These are phyloP conservation scores for Psilanteris sp. DNA, from an alignment of 1,140 invertebrate genomes.

Conservation along the genomic window DNA sequence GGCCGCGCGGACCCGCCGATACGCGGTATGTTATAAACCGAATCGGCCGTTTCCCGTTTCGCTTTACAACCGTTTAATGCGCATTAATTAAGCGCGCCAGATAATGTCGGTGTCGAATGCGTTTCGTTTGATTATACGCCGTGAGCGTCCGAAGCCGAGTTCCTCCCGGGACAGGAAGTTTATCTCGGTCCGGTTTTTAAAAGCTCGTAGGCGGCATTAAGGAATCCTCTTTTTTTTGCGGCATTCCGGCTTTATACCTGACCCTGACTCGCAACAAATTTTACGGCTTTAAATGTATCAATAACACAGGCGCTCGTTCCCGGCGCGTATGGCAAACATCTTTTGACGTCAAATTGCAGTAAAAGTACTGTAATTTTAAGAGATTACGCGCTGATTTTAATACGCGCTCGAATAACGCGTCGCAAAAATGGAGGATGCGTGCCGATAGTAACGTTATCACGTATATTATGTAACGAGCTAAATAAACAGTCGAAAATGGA, in stretches of 20 bases:
- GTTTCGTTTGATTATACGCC: conserved; percentile 43
- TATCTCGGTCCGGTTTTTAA: conserved; percentile 53
- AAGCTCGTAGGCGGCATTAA: conserved; percentile 37
- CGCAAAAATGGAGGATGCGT: no score
- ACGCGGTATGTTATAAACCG: conserved; percentile 41
- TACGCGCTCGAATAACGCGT: no score
- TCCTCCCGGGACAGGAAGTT: conserved; percentile 46
- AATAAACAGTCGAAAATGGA: no score
- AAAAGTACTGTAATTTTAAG: no score
- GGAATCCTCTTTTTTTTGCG: conserved; percentile 35
- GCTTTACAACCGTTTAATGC: conserved; percentile 56
- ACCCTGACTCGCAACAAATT: conserved; percentile 13
- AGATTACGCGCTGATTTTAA: no score
- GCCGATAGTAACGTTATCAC: no score
- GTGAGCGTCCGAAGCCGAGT: conserved; percentile 8
- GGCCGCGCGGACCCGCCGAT: no score
- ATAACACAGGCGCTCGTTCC: background rate
- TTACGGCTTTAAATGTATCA: conserved; percentile 14
- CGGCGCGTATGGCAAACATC: no score
- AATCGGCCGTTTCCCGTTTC: conserved; percentile 47
- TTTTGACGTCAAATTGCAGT: no score
- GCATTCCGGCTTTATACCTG: conserved; percentile 25
- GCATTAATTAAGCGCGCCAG: conserved; percentile 51
- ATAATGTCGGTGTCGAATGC: conserved; percentile 44
- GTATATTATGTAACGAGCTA: no score